Base-by-base conservation (phyloP, 2,888 invertebrate genomes). In the Suillia variegata region DNA sequence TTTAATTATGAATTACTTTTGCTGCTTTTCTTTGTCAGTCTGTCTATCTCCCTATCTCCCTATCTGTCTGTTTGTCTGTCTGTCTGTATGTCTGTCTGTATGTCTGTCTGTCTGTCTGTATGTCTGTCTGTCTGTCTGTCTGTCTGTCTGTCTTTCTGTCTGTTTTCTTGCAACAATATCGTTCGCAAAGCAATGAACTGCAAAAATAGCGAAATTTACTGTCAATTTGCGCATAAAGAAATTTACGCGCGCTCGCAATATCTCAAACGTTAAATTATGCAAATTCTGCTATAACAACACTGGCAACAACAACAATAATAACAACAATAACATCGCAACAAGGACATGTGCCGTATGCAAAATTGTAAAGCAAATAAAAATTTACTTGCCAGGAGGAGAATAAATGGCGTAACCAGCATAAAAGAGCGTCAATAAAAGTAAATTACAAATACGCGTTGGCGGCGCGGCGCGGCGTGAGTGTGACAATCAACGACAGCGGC, bases 161-260 rank as follows among this genome's bases (percentile, higher is more conserved):
- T n/a, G 38, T 38, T 4, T 10, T 38, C 38, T n/a, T 38, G n/a
- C 10, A 38, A 5, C n/a, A 38, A n/a, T 38, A n/a, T 5, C 15
- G n/a, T n/a, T n/a, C n/a, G n/a, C 20, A 31, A 52, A 33, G 33
- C 18, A 52, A 52, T 52, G 52, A 52, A 33, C 33, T 52, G 33
- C 20, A 52, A 52, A 52, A 52, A 52, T 33, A 26, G 13, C 52
- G 18, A 12, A 52, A 52, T 33, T 52, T 45, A 45, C 45, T 18
- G 18, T 45, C 45, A 45, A 45, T 45, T 17, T 20, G 45, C 45
- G 45, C 18, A 45, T 45, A 52, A 17, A 4, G 33, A 52, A 33
- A 33, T 10, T 33, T 26, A 13, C 13, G 20, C 33, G 33, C 34
- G 10, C 31, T 18, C 2, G 20, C 15, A 4, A 52, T 45, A 4